Base-by-base conservation (phyloP, 2,888 invertebrate genomes). In the Zonitis immaculata region DNA sequence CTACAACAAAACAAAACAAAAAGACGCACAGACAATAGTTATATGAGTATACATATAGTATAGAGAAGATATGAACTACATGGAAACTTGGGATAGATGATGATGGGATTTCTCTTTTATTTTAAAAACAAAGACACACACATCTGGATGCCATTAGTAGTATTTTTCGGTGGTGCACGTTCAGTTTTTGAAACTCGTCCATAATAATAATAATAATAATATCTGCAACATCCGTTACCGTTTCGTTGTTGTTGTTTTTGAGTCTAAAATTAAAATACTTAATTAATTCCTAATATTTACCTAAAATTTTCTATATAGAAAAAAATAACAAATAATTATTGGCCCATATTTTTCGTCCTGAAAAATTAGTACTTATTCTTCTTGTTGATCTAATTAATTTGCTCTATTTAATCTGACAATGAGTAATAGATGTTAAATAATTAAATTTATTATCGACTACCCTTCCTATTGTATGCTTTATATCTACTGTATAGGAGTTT, bases 1-100 rank as follows among this genome's bases (percentile, higher is more conserved):
- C n/a, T 30, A 11, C 7, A 14, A 32, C 30, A 6, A n/a, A 30
- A 14, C 14, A 1, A 14, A 6, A 14, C 14, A 32, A 2, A 14
- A 5, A 12, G 3, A 32, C 6, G 14, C 14, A 32, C 14, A 32
- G 14, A 70, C 68, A 70, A 70, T 70, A 62, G 68, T 66, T 69
- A 66, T 68, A 60, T 56, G 66, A 67, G 69, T 68, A 66, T 60
- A 58, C 60, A 59, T n/a, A n/a, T n/a, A n/a, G n/a, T n/a, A n/a
- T n/a, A n/a, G n/a, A n/a, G n/a, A n/a, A n/a, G n/a, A n/a, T n/a
- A n/a, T n/a, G n/a, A n/a, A n/a, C n/a, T n/a, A 61, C 54, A 60
- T 60, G 65, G 65, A 68, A 63, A 59, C 62, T 58, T 61, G 54
- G n/a, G n/a, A n/a, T n/a, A n/a, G n/a, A 32, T 57, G 54, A 60